Evolutionary conservation across 2,888 invertebrate species (phyloP).

Genomic region (Venusia cambrica): DNA sequence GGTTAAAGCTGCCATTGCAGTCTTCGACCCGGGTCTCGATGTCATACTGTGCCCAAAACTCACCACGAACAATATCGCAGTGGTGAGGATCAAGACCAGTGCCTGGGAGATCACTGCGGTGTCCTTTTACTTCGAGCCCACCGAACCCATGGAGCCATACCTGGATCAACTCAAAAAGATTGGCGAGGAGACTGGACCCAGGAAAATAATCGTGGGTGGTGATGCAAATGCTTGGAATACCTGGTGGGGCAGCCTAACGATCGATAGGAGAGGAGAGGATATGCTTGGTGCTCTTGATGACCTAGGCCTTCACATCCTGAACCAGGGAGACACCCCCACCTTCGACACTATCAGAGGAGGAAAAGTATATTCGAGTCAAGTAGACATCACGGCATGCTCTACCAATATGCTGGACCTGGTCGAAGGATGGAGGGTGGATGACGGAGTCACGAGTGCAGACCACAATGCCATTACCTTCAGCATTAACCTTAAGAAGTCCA

Average conservation of each 20-base stretch:
- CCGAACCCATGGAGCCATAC: too few species aligned
- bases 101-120: neutral
- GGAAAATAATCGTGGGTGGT: neutral
- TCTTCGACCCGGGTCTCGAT: neutral
- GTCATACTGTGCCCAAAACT: neutral
- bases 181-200: too few species aligned
- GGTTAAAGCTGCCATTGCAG: slow-evolving; percentile 9
- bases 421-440: too few species aligned
- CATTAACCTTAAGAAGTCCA: slow-evolving; percentile 14
- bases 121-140: neutral
- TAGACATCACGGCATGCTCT: slow-evolving; percentile 27
- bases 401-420: slow-evolving; percentile 9
- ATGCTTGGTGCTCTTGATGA: slow-evolving; percentile 17
- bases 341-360: too few species aligned
- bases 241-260: slow-evolving; percentile 22
- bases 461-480: slow-evolving; percentile 30
- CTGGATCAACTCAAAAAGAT: too few species aligned
- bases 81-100: neutral
- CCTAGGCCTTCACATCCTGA: slow-evolving; percentile 26
- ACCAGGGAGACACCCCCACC: too few species aligned
- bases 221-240: slow-evolving; percentile 19
- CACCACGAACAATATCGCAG: too few species aligned
- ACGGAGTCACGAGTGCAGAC: slow-evolving; percentile 26
- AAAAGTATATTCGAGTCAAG: slow-evolving; percentile 23
- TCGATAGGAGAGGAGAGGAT: slow-evolving; percentile 24